Conservation (phyloP, 2,113 vertebrate species). For the Ancistrus triradiatus region DNA sequence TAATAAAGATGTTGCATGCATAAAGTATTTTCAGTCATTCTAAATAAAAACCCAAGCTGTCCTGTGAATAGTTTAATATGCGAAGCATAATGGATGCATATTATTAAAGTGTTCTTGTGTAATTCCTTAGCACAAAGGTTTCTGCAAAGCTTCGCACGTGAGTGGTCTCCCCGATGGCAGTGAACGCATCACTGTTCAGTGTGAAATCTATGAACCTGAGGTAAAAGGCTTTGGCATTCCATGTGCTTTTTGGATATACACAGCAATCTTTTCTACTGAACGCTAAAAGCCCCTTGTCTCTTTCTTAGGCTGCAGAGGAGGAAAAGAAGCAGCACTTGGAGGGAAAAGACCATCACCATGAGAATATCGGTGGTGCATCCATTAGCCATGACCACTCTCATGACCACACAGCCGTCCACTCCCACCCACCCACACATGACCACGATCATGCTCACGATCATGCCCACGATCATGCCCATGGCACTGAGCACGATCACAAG, state of each 20-base stretch:
- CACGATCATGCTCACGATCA: conserved; percentile 16
- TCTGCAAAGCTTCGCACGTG: conserved; percentile 54
- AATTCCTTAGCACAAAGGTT: conserved; percentile 69
- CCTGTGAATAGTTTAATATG: too few species aligned
- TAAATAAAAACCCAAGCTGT: too few species aligned
- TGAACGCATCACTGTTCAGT: background rate
- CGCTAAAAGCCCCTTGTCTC: background rate
- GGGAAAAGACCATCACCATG: conserved; percentile 61
- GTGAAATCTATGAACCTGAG: conserved; percentile 69
- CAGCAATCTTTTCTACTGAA: too few species aligned
- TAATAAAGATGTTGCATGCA: conserved; percentile 55
- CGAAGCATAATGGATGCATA: too few species aligned
- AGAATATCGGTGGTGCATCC: background rate
- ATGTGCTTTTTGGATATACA: background rate
- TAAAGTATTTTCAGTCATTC: too few species aligned
- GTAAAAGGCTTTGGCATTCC: conserved; percentile 44
- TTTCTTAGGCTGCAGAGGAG: conserved; percentile 54
- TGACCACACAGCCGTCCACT: background rate
- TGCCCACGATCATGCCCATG: conserved; percentile 29
- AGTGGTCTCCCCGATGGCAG: accelerated
- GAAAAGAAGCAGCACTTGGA: conserved; percentile 61
- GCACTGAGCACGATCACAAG: background rate
- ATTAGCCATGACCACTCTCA: conserved; percentile 31
- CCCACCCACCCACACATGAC: conserved; percentile 12
- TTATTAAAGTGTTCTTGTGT: too few species aligned